phyloP scores from a whole-genome alignment of 2,113 vertebrate genomes.

The Microcebus murinus region DNA sequence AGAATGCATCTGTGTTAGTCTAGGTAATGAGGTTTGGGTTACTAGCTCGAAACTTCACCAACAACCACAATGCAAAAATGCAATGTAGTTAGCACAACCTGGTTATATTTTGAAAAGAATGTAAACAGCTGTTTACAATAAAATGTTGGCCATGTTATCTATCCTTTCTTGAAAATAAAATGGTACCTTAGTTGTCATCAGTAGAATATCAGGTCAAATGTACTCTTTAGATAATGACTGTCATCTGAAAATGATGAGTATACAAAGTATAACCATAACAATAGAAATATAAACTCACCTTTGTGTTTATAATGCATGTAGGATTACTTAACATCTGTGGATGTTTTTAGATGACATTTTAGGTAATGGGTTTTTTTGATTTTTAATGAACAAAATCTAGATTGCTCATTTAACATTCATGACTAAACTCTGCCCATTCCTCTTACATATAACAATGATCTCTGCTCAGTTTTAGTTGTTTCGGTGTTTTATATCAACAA shows the following conservation, averaged over 20 bases:
- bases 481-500: not conserved
- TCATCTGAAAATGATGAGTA: not conserved
- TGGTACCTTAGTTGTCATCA: not conserved
- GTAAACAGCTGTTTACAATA: not conserved
- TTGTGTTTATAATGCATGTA: not conserved
- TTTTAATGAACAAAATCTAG: not conserved
- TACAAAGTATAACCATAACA: not conserved
- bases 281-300: not conserved
- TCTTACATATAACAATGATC: not conserved
- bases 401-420: not conserved
- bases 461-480: not conserved
- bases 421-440: not conserved
- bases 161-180: not conserved
- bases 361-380: not conserved
- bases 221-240: not conserved
- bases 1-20: not conserved
- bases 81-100: not conserved
- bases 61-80: not conserved
- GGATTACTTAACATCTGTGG: not conserved
- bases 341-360: not conserved
- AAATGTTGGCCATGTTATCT: not conserved
- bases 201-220: not conserved
- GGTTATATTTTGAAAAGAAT: not conserved
- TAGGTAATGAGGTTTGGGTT: not conserved
- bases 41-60: not conserved